Evolutionary conservation across 2,888 invertebrate species (phyloP).

Genomic region (Meteorus cinctellus): DNA sequence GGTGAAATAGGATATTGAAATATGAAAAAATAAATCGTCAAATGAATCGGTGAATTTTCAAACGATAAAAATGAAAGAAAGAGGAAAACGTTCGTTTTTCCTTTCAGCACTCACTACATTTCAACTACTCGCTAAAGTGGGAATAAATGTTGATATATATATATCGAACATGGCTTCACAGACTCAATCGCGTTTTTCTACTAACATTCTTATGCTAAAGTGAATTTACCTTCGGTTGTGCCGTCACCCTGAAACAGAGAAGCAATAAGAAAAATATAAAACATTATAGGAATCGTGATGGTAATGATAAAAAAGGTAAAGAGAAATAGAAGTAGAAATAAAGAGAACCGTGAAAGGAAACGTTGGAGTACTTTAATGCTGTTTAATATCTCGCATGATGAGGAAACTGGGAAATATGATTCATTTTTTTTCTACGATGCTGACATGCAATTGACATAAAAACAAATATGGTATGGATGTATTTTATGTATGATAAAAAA

Average conservation of each 20-base stretch:
- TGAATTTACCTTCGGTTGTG: slow-evolving; percentile 62
- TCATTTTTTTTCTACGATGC: background rate
- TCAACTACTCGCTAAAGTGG: slow-evolving; percentile 18
- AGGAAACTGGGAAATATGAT: background rate
- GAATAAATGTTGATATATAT: slow-evolving; percentile 19
- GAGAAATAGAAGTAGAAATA: background rate
- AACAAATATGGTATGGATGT: background rate
- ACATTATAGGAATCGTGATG: background rate
- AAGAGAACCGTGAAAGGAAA: background rate
- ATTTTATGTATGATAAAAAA: background rate
- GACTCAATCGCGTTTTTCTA: background rate
- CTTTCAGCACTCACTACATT: background rate
- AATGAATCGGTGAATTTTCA: background rate
- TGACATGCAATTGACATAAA: too few species aligned
- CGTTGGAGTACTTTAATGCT: background rate
- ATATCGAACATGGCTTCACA: background rate
- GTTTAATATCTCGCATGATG: background rate
- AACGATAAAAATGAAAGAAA: background rate
- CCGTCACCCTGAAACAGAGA: slow-evolving; percentile 62
- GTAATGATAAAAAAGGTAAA: background rate
- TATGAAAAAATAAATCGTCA: background rate
- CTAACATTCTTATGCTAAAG: slow-evolving; percentile 17
- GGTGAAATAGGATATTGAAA: background rate
- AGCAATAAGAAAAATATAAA: slow-evolving; percentile 12
- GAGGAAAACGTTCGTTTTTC: background rate